Conservation (phyloP, 2,888 invertebrate species). For the Mechanitis messenoides region DNA sequence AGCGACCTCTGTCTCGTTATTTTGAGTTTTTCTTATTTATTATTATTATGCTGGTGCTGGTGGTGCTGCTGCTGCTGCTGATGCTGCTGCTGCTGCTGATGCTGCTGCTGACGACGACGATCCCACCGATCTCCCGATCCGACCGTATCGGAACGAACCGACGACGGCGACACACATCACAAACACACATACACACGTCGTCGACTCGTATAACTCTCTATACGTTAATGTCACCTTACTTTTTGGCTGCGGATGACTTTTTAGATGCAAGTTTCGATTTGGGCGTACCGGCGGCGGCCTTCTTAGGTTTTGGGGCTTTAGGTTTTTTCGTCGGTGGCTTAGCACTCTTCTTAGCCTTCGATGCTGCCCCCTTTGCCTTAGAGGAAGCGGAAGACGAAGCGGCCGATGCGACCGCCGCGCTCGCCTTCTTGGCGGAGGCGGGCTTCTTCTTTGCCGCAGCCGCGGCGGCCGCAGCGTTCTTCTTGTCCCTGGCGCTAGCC, state of each 20-base stretch:
- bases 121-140: conserved; percentile 3
- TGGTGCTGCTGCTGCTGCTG: too few species aligned
- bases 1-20: too few species aligned
- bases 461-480: too few species aligned
- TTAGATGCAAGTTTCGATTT: conserved; percentile 33
- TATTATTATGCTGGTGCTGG: too few species aligned
- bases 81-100: too few species aligned
- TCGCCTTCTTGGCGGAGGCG: too few species aligned
- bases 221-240: conserved; percentile 24
- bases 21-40: too few species aligned
- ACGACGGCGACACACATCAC: conserved; percentile 15
- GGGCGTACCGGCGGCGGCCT: conserved; percentile 36
- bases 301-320: conserved; percentile 55
- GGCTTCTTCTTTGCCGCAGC: too few species aligned
- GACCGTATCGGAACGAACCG: conserved; percentile 3
- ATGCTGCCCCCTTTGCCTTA: conserved; percentile 36
- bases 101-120: not conserved
- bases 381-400: conserved; percentile 31
- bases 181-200: conserved; percentile 8
- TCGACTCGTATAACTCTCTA: conserved; percentile 5
- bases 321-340: conserved; percentile 53
- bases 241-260: conserved; percentile 33
- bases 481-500: too few species aligned
- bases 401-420: conserved; percentile 32
- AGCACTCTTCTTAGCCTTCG: conserved; percentile 48